Evolutionary conservation across 2,113 vertebrate genomes (phyloP), one percentile per base, ranked within the genome.

Genomic region (Thunnus maccoyii): DNA sequence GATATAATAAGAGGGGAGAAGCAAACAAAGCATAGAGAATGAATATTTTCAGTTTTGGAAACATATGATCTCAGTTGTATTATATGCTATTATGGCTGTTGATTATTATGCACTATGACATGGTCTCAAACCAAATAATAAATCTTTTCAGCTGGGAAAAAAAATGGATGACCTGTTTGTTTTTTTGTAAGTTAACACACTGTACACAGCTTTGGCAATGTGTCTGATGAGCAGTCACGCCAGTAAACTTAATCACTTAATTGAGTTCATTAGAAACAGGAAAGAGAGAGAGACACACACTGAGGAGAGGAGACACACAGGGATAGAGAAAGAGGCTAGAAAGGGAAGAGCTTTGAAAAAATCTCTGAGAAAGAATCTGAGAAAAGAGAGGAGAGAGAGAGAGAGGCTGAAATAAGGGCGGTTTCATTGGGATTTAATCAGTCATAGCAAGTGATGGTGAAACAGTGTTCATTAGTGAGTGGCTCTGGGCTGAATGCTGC

Each of bases 341-440:
- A 57, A 65, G 20, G 36, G 36, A 41, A 41, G 36, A 6, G 72
- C 54, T 80, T 18, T 65, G 47, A 61, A 32, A 20, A 16, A 32
- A 79, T 60, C 46, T 60, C 46, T 9, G 36, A 41, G 32, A 36
- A 4, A 8, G 36, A 41, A 41, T 41, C 36, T 9, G 36, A 41
- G 36, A 41, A 41, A 41, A 41, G 6, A 41, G 7, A 41, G 36
- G 79, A 10, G 44, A 62, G 1, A 51, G 18, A 12, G 50, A 25
- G 10, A 71, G 60, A 32, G 20, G 20, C 32, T 55, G 58, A 47
- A 16, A 18, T 27, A n/a, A 50, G 10, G 15, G 58, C 51, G 65
- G 27, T 55, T 74, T 74, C 51, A 48, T 2, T 41, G 27, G 41
- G 47, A 69, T 86, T 83, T 62, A 76, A 83, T 72, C 76, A 76